Conservation (phyloP, 92 coral and sea anemone genomes). For the Siderastrea radians region DNA sequence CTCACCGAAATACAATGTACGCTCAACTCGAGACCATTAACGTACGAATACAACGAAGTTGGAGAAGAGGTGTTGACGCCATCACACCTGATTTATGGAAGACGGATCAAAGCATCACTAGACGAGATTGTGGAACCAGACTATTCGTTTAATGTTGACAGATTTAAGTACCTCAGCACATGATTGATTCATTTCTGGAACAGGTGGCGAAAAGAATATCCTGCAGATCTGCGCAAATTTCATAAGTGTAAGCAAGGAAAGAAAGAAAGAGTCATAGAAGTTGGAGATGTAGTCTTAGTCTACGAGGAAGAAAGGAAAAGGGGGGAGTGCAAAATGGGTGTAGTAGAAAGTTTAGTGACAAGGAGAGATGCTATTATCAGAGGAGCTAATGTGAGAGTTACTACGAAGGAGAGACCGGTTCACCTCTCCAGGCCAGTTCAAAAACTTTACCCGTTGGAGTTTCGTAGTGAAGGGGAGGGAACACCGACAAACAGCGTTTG, state of each 20-base stretch:
- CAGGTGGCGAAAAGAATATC: neutral
- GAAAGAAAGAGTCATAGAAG: neutral
- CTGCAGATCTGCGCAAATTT: neutral
- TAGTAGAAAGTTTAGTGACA: neutral
- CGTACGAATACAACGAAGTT: neutral
- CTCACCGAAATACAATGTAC: neutral
- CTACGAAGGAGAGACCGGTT: neutral
- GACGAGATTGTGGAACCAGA: constrained; percentile 16
- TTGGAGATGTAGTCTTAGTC: neutral
- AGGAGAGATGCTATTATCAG: neutral
- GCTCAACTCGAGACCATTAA: constrained; percentile 3
- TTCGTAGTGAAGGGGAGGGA: neutral
- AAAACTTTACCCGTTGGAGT: neutral
- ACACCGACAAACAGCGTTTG: neutral
- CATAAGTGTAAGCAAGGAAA: neutral
- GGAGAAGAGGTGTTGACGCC: constrained; percentile 27
- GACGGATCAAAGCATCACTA: neutral
- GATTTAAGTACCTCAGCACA: neutral
- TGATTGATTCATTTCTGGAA: neutral
- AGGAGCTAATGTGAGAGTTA: too few relatives aligned
- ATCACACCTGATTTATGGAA: constrained; percentile 19
- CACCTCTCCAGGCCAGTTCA: neutral
- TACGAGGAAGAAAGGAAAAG: neutral
- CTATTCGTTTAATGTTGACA: neutral
- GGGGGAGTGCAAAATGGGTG: too few relatives aligned